Conservation (phyloP, 37 sponge, comb jelly and placozoan species). For the Theonella swinhoei region DNA sequence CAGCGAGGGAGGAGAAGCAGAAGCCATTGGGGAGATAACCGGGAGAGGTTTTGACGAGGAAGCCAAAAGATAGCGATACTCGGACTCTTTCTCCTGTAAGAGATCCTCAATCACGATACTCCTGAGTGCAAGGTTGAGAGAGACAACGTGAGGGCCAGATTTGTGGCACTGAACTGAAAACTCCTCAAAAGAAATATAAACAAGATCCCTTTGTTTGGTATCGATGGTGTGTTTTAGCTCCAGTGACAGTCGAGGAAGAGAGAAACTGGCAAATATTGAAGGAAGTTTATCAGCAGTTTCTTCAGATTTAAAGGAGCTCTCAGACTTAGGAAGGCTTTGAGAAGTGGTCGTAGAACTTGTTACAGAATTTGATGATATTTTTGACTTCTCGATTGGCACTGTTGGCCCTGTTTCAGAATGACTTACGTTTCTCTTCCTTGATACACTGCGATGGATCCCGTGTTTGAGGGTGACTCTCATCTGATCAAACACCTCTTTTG, state of each 20-base stretch:
- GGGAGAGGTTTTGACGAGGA: slow-evolving; percentile 71
- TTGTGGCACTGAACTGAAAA: slow-evolving; percentile 44
- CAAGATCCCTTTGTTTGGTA: slow-evolving; percentile 39
- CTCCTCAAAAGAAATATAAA: slow-evolving; percentile 70
- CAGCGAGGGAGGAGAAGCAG: neutral
- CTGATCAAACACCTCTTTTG: slow-evolving; percentile 78
- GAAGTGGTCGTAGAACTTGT: neutral
- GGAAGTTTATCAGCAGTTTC: neutral
- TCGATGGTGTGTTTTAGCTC: slow-evolving; percentile 60
- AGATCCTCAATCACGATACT: slow-evolving; percentile 87
- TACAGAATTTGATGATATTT: neutral
- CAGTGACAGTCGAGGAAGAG: slow-evolving; percentile 66
- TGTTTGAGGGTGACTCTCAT: slow-evolving; percentile 50
- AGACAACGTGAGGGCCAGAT: slow-evolving; percentile 18
- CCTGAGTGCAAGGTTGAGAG: slow-evolving; percentile 71
- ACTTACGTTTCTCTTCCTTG: neutral
- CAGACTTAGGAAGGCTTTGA: neutral
- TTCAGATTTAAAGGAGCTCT: neutral
- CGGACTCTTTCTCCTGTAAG: slow-evolving; percentile 72
- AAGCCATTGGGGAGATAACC: slow-evolving; percentile 26
- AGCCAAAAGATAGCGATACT: slow-evolving; percentile 74
- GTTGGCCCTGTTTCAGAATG: neutral
- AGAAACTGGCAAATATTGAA: slow-evolving; percentile 53
- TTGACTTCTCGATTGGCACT: neutral
- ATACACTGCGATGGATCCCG: slow-evolving; percentile 2